phyloP scores from a whole-genome alignment of 2,888 invertebrate species.

The Chaitophorus viminalis region DNA sequence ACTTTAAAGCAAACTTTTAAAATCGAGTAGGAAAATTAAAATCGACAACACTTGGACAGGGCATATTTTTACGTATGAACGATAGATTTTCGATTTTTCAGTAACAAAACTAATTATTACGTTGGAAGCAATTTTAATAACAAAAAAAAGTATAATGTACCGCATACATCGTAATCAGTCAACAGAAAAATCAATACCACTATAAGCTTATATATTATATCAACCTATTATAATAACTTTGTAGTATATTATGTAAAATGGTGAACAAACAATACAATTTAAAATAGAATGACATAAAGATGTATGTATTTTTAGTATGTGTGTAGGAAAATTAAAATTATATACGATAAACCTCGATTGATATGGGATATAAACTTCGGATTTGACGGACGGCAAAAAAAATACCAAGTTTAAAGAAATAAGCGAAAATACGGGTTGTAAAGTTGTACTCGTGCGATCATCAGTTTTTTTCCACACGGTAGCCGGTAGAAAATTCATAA shows the following conservation, averaged over 20 bases:
- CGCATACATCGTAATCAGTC: background rate
- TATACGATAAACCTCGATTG: conserved; percentile 17
- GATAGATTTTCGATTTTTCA: background rate
- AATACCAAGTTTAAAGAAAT: background rate
- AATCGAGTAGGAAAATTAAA: background rate
- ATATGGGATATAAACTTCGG: background rate
- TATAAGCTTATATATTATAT: background rate
- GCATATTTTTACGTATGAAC: background rate
- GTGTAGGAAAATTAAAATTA: background rate
- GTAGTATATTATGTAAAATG: background rate
- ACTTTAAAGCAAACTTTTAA: background rate
- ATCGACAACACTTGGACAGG: background rate
- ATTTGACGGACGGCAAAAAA: background rate
- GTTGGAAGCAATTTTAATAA: background rate
- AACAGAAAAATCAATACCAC: conserved; percentile 39
- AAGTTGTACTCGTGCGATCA: conserved; percentile 22
- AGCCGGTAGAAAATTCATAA: background rate
- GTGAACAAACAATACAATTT: background rate
- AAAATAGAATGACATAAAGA: background rate
- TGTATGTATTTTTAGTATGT: conserved; percentile 14
- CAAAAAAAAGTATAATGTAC: conserved; percentile 4
- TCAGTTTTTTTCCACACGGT: background rate
- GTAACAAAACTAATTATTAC: background rate
- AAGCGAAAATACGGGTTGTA: conserved; percentile 35
- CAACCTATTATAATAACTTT: background rate